Base-by-base conservation (phyloP, 2,797 vertebrate genomes). In the Pempheris klunzingeri region DNA sequence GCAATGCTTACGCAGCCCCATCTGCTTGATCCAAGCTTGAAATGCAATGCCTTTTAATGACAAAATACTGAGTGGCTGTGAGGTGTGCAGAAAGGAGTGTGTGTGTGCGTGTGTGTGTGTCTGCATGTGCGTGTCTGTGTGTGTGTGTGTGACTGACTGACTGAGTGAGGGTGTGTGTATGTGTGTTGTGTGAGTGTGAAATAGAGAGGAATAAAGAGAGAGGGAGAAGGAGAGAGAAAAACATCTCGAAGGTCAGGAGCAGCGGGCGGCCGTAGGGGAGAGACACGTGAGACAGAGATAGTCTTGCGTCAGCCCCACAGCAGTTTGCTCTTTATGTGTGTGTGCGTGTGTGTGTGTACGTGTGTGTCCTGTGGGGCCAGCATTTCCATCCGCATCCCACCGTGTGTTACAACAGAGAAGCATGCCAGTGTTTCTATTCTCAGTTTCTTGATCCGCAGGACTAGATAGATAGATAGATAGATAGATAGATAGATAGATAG, bases 181-280 rank as follows among this genome's bases (percentile, higher is more conserved):
- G 81, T 79, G 84, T 77, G 60, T 69, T 71, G 61, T 70, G 72
- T 64, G 83, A 88, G 88, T 87, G 89, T 90, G 92, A 92, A 92
- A 89, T 88, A 91, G 90, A 91, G 90, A 92, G 89, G 88, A 91
- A 92, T 92, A 92, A 93, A 92, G 83, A 85, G 90, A 90, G 92
- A 85, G 85, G 80, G 92, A 85, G 86, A 91, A 88, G 85, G 91
- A 91, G 92, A 92, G 91, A 89, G 89, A 93, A 90, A 94, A 94
- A 93, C 93, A 94, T 95, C 92, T 93, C 91, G 94, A 96, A 96
- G 95, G 94, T 96, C 94, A 96, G 92, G 87, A 95, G 88, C 94
- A 94, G 94, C 94, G 87, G 94, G 94, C 93, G 91, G 92, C 92
- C 91, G 90, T 92, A 92, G 90, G 90, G 93, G 90, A 92, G 88